These are phyloP conservation scores for Lepilemur septentrionalis DNA, from an alignment of 2,797 vertebrate species.

Conservation along the genomic window DNA sequence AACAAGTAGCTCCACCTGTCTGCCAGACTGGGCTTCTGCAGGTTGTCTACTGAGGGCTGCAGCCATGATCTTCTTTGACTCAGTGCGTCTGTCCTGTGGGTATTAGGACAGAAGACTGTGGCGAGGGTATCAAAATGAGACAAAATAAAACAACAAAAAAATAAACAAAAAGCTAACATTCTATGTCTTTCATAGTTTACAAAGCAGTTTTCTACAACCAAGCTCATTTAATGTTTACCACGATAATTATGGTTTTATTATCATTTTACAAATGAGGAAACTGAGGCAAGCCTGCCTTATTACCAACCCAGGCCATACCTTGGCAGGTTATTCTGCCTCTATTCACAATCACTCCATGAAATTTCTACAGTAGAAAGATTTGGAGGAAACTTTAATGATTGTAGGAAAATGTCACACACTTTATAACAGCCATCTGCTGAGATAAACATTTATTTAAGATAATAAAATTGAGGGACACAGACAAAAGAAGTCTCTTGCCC, in stretches of 20 bases:
- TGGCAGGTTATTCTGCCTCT: background rate
- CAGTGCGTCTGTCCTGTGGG: background rate
- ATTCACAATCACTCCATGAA: background rate
- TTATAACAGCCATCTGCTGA: background rate
- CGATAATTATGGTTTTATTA: background rate
- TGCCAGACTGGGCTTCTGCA: accelerated
- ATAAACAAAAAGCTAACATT: background rate
- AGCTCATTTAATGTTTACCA: background rate
- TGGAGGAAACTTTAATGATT: background rate
- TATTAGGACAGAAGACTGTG: background rate
- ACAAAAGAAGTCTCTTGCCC: background rate
- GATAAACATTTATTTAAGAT: background rate
- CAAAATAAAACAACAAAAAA: background rate
- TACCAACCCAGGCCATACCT: background rate
- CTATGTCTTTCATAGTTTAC: background rate
- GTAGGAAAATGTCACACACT: background rate
- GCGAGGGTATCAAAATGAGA: background rate
- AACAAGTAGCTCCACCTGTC: accelerated
- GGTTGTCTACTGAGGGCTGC: background rate
- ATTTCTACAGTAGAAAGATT: background rate
- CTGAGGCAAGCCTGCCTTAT: background rate
- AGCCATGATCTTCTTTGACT: background rate
- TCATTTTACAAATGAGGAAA: background rate
- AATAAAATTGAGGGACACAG: background rate
- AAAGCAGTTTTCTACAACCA: background rate